Base-by-base conservation (phyloP, 2,888 invertebrate species). In the Pyralis farinalis region DNA sequence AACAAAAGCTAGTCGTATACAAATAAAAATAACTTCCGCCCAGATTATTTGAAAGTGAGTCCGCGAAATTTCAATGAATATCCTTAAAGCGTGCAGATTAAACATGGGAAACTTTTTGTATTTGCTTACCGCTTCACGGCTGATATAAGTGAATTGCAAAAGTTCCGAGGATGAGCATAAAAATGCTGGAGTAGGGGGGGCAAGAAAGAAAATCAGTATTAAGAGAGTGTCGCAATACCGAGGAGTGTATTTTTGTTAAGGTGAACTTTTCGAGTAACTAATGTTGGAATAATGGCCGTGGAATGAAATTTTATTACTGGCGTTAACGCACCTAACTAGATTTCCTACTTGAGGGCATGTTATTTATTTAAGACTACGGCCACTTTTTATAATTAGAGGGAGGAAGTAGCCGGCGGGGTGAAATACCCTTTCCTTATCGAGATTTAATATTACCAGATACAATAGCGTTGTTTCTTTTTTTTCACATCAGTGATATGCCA, bases 61-160 rank as follows among this genome's bases (percentile, higher is more conserved):
- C 59, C 64, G 74, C 64, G 70, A 82, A 79, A 79, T 83, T 83
- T 80, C 85, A 82, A 84, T 86, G 82, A 77, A 84, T 83, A 83
- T 73, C 76, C 79, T 79, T 78, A 84, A 81, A 84, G 78, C 71
- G 75, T 68, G 75, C 64, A 83, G 85, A 87, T 88, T 86, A 86
- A 85, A 83, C 78, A 78, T 70, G 72, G 56, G 71, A 71, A 87
- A 87, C 66, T 86, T 88, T 88, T 85, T 85, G 82, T 87, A 80
- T 88, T 86, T 86, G 80, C 82, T 83, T 84, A 80, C 75, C 80
- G 76, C 78, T 82, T 82, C 84, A 82, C 80, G 76, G 81, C 75
- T 85, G 87, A 86, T 85, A 83, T 87, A 87, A 88, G 86, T 87
- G 87, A 81, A 88, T 88, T 88, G 86, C 85, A 72, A 88, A 88